Conservation (phyloP, 2,797 vertebrate genomes). For the Sebastes minor region DNA sequence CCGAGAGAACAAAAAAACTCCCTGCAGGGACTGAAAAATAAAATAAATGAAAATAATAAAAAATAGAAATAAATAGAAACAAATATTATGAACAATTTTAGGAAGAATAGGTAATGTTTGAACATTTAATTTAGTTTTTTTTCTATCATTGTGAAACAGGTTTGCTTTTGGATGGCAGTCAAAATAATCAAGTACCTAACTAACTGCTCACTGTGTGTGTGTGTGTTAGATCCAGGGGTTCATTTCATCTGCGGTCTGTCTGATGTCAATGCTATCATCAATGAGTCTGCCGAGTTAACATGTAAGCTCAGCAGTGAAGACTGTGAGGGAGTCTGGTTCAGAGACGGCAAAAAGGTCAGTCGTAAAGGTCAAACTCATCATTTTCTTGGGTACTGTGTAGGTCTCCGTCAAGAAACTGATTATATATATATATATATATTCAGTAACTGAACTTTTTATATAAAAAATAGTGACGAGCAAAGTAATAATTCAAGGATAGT, state of each 20-base stretch:
- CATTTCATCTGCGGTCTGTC: slow-evolving; percentile 83
- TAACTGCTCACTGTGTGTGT: background rate
- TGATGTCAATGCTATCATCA: slow-evolving; percentile 76
- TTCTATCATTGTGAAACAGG: background rate
- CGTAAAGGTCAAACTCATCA: background rate
- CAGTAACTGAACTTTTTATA: background rate
- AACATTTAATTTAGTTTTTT: background rate
- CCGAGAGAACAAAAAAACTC: background rate
- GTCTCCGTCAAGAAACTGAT: background rate
- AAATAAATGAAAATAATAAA: background rate
- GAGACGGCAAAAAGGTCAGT: slow-evolving; percentile 87
- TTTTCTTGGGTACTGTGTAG: background rate
- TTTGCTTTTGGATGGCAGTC: background rate
- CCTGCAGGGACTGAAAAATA: background rate
- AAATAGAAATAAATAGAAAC: too few relatives aligned
- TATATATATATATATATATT: background rate
- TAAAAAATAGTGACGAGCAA: background rate
- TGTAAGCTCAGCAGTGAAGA: slow-evolving; percentile 84
- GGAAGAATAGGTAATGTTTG: background rate
- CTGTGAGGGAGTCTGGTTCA: slow-evolving; percentile 86
- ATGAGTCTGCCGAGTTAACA: slow-evolving; percentile 78
- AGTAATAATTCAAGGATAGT: background rate
- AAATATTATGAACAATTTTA: background rate
- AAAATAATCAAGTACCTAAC: background rate
- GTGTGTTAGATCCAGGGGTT: slow-evolving; percentile 73